Conservation (phyloP, 2,888 invertebrate species). For the Hemistola chrysoprasaria region DNA sequence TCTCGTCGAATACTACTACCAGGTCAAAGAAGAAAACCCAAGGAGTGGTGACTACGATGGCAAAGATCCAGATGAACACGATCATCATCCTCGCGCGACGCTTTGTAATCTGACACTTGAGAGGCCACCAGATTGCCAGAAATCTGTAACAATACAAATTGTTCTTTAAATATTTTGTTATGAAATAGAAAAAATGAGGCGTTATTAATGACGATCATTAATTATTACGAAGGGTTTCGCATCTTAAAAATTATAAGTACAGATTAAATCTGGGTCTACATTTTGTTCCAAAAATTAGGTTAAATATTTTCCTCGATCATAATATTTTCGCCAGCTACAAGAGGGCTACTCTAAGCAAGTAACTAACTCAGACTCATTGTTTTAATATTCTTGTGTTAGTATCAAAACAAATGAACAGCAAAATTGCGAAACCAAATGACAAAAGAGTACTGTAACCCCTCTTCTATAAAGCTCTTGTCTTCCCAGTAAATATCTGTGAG, state of each 20-base stretch:
- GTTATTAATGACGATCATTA: background rate
- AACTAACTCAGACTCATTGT: no score
- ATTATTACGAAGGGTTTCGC: conserved; percentile 5
- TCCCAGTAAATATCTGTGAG: no score
- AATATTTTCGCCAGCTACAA: no score
- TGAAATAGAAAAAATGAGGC: no score
- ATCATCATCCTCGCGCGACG: conserved; percentile 94
- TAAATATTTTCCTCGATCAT: background rate
- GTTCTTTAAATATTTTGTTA: conserved; percentile 1
- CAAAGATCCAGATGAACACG: conserved; percentile 94
- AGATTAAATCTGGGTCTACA: background rate
- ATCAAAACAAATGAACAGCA: no score
- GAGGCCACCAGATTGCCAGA: conserved; percentile 97
- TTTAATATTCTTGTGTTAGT: no score
- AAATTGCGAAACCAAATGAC: no score
- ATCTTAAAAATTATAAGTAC: conserved; percentile 3
- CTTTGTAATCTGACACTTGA: conserved; percentile 95
- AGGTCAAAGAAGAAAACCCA: conserved; percentile 96
- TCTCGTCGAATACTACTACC: conserved; percentile 87
- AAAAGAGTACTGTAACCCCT: no score
- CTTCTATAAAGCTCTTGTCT: no score
- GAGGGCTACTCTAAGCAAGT: no score
- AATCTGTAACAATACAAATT: conserved; percentile 87
- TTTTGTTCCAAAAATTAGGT: background rate
- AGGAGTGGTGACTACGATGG: conserved; percentile 91